Base-by-base conservation (phyloP, 1,140 invertebrate genomes). In the Formica exsecta region DNA sequence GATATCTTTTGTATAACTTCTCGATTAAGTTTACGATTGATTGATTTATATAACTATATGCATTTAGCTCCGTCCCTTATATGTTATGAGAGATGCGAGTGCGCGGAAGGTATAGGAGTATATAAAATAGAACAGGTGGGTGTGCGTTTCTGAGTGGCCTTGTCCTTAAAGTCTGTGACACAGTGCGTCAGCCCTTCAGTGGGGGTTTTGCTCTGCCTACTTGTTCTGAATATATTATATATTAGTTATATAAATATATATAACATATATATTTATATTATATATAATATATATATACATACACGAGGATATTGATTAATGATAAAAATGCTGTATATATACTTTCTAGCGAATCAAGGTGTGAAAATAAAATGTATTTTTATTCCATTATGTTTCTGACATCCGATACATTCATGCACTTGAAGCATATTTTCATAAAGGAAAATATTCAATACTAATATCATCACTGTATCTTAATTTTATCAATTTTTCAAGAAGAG, bases 311-410 rank as follows among this genome's bases (percentile, higher is more conserved):
- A 93, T 92, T 92, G 85, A 92, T 90, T 92, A 93, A 92, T 88
- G 89, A 94, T 88, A 93, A 91, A 93, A 85, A 93, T 93, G 92
- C 92, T 95, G 94, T 95, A 95, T 93, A 95, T 95, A 95, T 95
- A 95, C 90, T 95, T 95, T 94, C 92, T 95, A 95, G 94, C 90
- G 86, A 95, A 93, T 93, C 92, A 94, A 95, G 91, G 92, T 95
- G 94, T 95, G 93, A 94, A 95, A 95, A 95, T 95, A 95, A 95
- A 95, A 92, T 93, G 94, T 95, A 95, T 95, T 95, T 95, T 95
- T 95, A 95, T 95, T 95, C 95, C 94, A 94, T 66, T 91, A 90
- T 76, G 41, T 80, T 64, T 81, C 86, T 54, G 61, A 61, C 86
- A 66, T 83, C 3, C 6, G 22, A 7, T 19, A 62, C 54, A 41